Percentiles rank a stretch among this genome's conserved stretches.
Evolutionary conservation across 1,140 invertebrate species (phyloP).

Genomic region (Drosophila albomicans): DNA sequence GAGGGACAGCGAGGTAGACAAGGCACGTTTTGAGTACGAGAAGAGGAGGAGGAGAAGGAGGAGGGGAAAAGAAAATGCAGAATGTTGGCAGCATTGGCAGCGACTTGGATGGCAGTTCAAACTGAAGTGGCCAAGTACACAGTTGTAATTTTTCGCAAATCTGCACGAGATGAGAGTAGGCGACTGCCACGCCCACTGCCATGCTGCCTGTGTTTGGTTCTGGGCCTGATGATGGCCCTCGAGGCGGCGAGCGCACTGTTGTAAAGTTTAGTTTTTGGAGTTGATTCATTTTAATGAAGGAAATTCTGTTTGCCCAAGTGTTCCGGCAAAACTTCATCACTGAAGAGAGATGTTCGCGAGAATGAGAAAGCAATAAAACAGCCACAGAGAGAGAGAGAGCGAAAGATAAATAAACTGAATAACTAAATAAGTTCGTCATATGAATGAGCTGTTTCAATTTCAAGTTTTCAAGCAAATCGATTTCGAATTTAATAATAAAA

Average conservation of each 20-base stretch:
- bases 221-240: constrained; percentile 29
- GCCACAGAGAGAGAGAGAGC: not conserved
- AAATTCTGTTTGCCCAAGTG: constrained; percentile 56
- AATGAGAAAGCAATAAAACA: not conserved
- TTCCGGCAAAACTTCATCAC: constrained; percentile 58
- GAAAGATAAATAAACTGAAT: not conserved
- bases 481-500: not conserved
- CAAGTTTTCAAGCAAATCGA: not conserved
- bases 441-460: not conserved
- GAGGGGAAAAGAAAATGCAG: constrained; percentile 6
- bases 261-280: constrained; percentile 65
- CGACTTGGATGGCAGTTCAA: constrained; percentile 62
- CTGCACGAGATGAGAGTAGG: constrained; percentile 48
- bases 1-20: not conserved
- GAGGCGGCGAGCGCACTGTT: constrained; percentile 22
- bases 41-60: not conserved
- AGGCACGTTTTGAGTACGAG: not conserved
- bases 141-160: constrained; percentile 78
- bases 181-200: constrained; percentile 17
- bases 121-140: constrained; percentile 74
- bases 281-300: constrained; percentile 75
- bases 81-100: constrained; percentile 23
- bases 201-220: not conserved
- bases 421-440: constrained; percentile 28
- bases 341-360: constrained; percentile 2